Evolutionary conservation across 2,113 vertebrate species (phyloP).

Genomic region (Microcebus lehilahytsara): DNA sequence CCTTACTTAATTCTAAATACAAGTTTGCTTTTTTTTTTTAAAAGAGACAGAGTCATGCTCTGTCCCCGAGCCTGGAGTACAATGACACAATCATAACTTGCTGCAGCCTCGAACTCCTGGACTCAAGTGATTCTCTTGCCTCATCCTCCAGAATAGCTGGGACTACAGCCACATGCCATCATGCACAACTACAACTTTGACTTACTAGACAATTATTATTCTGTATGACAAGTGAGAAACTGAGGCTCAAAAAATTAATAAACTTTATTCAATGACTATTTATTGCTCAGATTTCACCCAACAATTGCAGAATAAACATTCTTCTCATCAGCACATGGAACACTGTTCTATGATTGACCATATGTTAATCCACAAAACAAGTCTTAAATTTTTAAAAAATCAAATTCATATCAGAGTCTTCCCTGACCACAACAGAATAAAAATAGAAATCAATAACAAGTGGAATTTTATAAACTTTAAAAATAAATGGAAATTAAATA

Average conservation of each 20-base stretch:
- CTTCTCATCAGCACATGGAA: background rate
- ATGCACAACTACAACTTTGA: background rate
- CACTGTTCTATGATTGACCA: background rate
- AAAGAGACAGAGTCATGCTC: too few species aligned
- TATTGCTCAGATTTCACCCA: background rate
- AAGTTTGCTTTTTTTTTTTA: background rate
- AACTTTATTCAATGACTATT: constrained; percentile 6
- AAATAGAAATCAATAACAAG: background rate
- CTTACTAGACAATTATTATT: background rate
- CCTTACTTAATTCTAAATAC: constrained; percentile 1
- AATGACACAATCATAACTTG: too few species aligned
- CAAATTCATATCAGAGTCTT: background rate
- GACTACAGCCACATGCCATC: too few species aligned
- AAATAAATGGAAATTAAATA: background rate
- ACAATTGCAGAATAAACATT: background rate
- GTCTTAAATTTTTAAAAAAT: background rate
- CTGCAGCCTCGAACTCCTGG: too few species aligned
- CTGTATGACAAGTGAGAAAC: background rate
- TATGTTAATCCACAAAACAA: background rate
- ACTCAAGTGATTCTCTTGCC: too few species aligned
- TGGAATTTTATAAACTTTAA: background rate
- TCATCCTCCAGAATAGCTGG: too few species aligned
- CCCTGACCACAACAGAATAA: background rate
- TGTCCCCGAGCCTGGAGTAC: too few species aligned
- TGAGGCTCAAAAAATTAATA: background rate